Percentiles rank a stretch among this genome's conserved stretches.
Evolutionary conservation across 2,888 invertebrate genomes (phyloP).

Genomic region (Andrena minutula): DNA sequence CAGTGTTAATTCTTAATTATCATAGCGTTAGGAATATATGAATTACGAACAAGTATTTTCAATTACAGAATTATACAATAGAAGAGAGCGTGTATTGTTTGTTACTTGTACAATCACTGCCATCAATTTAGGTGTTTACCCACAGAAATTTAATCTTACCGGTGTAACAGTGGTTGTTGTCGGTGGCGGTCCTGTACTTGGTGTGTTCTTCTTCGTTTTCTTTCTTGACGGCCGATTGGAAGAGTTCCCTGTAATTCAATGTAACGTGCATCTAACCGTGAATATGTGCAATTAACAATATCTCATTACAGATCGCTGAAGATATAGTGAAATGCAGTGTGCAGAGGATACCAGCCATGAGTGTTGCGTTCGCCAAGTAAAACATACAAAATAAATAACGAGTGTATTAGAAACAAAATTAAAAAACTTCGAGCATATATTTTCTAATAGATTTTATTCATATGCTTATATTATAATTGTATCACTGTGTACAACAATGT

Average conservation of each 20-base stretch:
- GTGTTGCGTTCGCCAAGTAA: constrained; percentile 56
- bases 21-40: background rate
- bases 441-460: constrained; percentile 85
- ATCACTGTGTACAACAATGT: constrained; percentile 85
- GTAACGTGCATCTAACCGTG: constrained; percentile 77
- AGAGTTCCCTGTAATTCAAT: constrained; percentile 82
- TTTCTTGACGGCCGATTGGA: constrained; percentile 86
- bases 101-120: constrained; percentile 10
- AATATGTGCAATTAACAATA: constrained; percentile 71
- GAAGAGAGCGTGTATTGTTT: background rate
- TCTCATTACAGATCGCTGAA: constrained; percentile 61
- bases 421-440: constrained; percentile 80
- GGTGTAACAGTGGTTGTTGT: constrained; percentile 75
- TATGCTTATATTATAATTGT: constrained; percentile 85
- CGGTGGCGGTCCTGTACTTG: constrained; percentile 72
- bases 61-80: constrained; percentile 21
- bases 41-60: constrained; percentile 21
- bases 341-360: constrained; percentile 83
- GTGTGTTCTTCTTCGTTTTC: constrained; percentile 86
- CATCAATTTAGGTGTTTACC: background rate
- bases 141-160: constrained; percentile 74
- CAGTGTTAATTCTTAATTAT: constrained; percentile 14
- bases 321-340: constrained; percentile 79
- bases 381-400: constrained; percentile 48
- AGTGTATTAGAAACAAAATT: constrained; percentile 65